phyloP scores from a whole-genome alignment of 2,113 vertebrate species.

The Alligator sinensis region DNA sequence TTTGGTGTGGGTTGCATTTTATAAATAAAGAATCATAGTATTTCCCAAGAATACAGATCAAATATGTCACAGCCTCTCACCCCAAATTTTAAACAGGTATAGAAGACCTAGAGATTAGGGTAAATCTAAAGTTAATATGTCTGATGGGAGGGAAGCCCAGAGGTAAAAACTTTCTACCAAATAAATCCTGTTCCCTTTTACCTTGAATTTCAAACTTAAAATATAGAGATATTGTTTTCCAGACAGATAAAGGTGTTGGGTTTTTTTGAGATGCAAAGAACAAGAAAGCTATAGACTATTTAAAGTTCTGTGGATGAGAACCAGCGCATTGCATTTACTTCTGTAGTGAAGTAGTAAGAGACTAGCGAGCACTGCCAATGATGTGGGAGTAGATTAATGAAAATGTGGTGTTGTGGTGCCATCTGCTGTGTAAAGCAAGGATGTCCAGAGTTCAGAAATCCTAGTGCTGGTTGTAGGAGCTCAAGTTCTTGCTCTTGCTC shows the following conservation, averaged over 20 bases:
- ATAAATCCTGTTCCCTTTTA: too few species aligned
- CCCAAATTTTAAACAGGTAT: too few species aligned
- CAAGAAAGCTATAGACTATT: neutral
- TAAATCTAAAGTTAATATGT: too few species aligned
- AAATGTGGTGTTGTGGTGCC: neutral
- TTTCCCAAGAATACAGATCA: too few species aligned
- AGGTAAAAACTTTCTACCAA: too few species aligned
- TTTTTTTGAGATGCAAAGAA: neutral
- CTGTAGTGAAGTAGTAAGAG: neutral
- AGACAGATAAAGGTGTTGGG: neutral
- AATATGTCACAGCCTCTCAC: too few species aligned
- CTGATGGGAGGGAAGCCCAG: too few species aligned
- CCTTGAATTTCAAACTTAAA: neutral
- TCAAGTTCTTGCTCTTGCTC: neutral
- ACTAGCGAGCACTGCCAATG: fast-evolving
- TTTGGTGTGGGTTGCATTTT: too few species aligned
- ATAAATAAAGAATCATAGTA: too few species aligned
- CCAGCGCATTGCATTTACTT: neutral
- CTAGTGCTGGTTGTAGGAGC: neutral
- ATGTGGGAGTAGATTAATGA: fast-evolving
- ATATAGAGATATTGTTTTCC: neutral
- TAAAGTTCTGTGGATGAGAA: neutral
- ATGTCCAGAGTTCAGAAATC: neutral
- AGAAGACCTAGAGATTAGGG: too few species aligned
- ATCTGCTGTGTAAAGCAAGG: constrained; percentile 6